Evolutionary conservation across 2,113 vertebrate genomes (phyloP), one percentile per base, ranked within the genome.

Genomic region (Acanthisitta chloris): DNA sequence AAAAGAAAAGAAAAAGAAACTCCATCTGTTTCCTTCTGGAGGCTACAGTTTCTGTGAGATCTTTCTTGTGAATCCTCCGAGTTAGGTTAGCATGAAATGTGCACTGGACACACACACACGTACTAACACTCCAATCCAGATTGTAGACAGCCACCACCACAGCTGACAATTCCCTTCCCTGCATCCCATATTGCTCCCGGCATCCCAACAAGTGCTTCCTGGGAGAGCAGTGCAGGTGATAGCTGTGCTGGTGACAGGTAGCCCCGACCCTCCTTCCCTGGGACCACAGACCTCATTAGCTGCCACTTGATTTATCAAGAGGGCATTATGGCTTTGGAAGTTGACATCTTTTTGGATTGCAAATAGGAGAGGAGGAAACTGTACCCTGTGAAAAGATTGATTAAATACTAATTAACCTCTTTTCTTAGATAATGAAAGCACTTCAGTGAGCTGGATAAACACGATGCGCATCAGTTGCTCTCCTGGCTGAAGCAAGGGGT

Each of bases 281-380:
- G 26, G 85, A 88, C 94, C 93, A 77, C 91, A 81, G 91, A 54
- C 71, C 95, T 98, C 97, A 92, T 96, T 94, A 98, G 91, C 34
- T 93, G 96, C 96, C 96, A 96, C 96, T 98, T 98, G 97, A 97
- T 97, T 97, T 96, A 95, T 96, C 96, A 96, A 97, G 97, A 97
- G 95, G 86, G 25, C 87, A 94, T 66, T 94, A 94, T 94, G 87
- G 91, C 90, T 96, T 94, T 71, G 91, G 91, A 91, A 88, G 91
- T 90, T 94, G 94, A 94, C 94, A 94, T 97, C 95, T 94, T 96
- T 95, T 95, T 87, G 79, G 95, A 93, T 92, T 96, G 93, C 95
- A 97, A 97, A 97, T 86, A 76, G 84, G 93, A 81, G 71, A 92
- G 85, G 80, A 94, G 94, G 96, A 97, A 97, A 97, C 96, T 96